Conservation (phyloP, 2,113 vertebrate species). For the Morone saxatilis region DNA sequence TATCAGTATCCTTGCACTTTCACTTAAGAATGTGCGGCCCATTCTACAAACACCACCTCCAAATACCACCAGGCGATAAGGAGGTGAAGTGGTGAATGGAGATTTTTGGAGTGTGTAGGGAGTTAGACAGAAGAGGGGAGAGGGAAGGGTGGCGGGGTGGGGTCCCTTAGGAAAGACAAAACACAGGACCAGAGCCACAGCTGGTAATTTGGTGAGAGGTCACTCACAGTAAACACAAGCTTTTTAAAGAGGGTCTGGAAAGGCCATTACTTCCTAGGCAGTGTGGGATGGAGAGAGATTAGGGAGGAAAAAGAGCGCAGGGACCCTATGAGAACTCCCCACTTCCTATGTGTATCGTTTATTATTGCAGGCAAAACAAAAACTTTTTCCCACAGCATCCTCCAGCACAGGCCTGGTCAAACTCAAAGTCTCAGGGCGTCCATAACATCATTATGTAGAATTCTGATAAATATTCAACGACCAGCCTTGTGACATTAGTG, state of each 20-base stretch:
- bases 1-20: slow-evolving; percentile 57
- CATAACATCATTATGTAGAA: slow-evolving; percentile 30
- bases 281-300: slow-evolving; percentile 76
- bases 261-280: slow-evolving; percentile 81
- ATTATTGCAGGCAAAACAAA: slow-evolving; percentile 72
- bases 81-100: slow-evolving; percentile 49
- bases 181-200: slow-evolving; percentile 80
- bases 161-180: slow-evolving; percentile 80
- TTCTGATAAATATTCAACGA: slow-evolving; percentile 36
- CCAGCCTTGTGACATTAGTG: slow-evolving; percentile 6
- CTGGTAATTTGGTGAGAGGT: slow-evolving; percentile 86
- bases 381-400: slow-evolving; percentile 70
- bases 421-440: slow-evolving; percentile 34
- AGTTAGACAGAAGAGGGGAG: background rate
- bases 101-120: slow-evolving; percentile 38
- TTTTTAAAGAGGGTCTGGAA: slow-evolving; percentile 83
- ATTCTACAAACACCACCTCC: slow-evolving; percentile 41
- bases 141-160: background rate
- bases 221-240: slow-evolving; percentile 83
- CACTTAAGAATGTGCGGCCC: slow-evolving; percentile 39
- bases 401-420: slow-evolving; percentile 26
- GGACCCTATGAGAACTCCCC: slow-evolving; percentile 76
- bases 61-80: slow-evolving; percentile 49
- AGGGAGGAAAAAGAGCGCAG: slow-evolving; percentile 36
- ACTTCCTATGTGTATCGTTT: slow-evolving; percentile 80